Evolutionary conservation across 2,888 invertebrate species (phyloP), one percentile per base, ranked within the genome.

Genomic region (Pandemis heparana): DNA sequence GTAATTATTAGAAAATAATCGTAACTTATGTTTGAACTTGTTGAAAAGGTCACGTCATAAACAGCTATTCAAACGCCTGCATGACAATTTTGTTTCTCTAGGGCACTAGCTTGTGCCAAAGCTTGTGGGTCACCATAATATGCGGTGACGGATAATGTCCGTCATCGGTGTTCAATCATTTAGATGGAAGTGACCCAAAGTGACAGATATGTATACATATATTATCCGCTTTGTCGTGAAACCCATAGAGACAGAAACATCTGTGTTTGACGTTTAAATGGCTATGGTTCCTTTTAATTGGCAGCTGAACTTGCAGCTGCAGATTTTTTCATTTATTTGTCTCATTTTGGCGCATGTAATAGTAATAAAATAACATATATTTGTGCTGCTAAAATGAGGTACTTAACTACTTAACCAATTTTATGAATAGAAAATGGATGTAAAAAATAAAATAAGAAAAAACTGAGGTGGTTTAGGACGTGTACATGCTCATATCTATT

Each of bases 401-500:
- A n/a, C n/a, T n/a, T n/a, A n/a, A n/a, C n/a, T n/a, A n/a, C n/a
- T n/a, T n/a, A 56, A 53, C 53, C 18, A 9, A 18, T 18, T 56
- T 23, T 56, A 23, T 23, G 9, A 23, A 10, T 56, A 23, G 5
- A 23, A 56, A 56, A 56, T 23, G 18, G 10, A 56, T 23, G 53
- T 9, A 4, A 23, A 23, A 23, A 56, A 18, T n/a, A n/a, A 53
- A 7, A 16, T 46, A 10, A 46, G 12, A 51, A 53, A 53, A 16
- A 53, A 16, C 8, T 5, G 3, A 18, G 16, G 51, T 53, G 18
- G 56, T 56, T 56, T 56, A 48, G 12, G 23, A 56, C 23, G 56
- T 56, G 4, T 56, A 23, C 56, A 56, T 23, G 56, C 23, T 56
- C 23, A 56, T 56, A 23, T 56, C 56, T 56, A 56, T 10, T 56